phyloP scores from a whole-genome alignment of 2,113 vertebrate species.

The Labeo rohita region DNA sequence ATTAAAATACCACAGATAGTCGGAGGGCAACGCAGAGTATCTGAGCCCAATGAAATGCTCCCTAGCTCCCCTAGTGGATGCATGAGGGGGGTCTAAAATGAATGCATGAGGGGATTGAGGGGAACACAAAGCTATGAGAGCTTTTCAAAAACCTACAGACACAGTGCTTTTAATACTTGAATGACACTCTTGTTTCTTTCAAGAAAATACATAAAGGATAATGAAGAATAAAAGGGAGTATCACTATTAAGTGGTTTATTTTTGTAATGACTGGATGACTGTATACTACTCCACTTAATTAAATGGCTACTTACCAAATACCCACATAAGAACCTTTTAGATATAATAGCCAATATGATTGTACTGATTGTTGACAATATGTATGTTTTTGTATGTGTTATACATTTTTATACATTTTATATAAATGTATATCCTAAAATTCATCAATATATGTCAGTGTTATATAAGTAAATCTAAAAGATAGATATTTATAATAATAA shows the following conservation, averaged over 20 bases:
- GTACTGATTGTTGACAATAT: no score
- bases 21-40: slow-evolving; percentile 41
- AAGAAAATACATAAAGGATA: neutral
- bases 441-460: no score
- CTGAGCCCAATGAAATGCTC: neutral
- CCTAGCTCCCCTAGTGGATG: neutral
- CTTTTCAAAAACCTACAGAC: neutral
- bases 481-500: no score
- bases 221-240: neutral
- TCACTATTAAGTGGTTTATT: neutral
- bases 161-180: neutral
- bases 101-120: neutral
- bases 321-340: no score
- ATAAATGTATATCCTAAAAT: no score
- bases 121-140: neutral
- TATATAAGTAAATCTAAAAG: no score
- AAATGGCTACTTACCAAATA: neutral
- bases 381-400: no score
- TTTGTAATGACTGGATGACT: neutral
- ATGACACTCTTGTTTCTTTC: neutral
- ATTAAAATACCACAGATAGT: slow-evolving; percentile 65
- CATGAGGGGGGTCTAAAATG: neutral
- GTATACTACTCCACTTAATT: neutral
- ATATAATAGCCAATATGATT: no score
- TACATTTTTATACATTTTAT: no score